Conservation (phyloP, 1,140 invertebrate genomes). For the Drosophila triauraria region DNA sequence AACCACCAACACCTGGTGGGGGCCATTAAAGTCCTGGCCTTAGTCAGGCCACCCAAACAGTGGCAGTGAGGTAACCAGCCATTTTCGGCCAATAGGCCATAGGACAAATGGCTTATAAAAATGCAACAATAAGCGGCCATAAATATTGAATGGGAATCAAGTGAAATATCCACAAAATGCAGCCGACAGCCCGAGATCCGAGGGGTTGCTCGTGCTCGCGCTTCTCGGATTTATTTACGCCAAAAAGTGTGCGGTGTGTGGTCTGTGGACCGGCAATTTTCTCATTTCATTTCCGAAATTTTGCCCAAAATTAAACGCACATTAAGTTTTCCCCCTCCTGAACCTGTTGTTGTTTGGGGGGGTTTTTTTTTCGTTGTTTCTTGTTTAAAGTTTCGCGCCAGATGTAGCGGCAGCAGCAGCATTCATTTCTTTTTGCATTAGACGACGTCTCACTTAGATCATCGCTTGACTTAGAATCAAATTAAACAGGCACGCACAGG, state of each 20-base stretch:
- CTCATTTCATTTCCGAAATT: conserved; percentile 39
- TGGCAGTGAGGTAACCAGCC: neutral
- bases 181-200: conserved; percentile 18
- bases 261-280: conserved; percentile 16
- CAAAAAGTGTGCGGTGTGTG: neutral
- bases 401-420: conserved; percentile 58
- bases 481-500: conserved; percentile 71
- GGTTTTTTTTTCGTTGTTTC: conserved; percentile 15
- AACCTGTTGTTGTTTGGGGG: conserved; percentile 1
- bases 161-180: conserved; percentile 54
- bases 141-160: conserved; percentile 37
- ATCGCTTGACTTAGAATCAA: conserved; percentile 81
- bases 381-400: conserved; percentile 64
- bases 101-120: conserved; percentile 55
- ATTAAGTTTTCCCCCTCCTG: conserved; percentile 62
- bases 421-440: conserved; percentile 52
- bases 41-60: conserved; percentile 10
- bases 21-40: neutral
- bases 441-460: conserved; percentile 78
- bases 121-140: conserved; percentile 26
- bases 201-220: neutral
- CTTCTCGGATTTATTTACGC: conserved; percentile 45
- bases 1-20: conserved; percentile 15
- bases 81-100: neutral
- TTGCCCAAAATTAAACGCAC: conserved; percentile 76